Base-by-base conservation (phyloP, 2,888 invertebrate genomes). In the Ypsolopha scabrella region DNA sequence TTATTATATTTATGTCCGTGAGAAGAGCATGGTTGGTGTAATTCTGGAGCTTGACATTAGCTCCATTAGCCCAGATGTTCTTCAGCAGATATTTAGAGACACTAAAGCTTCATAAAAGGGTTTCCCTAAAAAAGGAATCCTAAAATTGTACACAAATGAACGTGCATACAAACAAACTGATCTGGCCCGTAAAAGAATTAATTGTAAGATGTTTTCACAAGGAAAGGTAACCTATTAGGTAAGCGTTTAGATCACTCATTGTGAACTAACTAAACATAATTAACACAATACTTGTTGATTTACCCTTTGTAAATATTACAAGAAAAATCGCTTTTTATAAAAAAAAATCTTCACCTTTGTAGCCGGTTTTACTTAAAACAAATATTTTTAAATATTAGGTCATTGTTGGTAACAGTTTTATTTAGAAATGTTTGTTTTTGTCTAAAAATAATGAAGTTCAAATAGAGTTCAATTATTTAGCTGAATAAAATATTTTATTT, bases 171-270 rank as follows among this genome's bases (percentile, higher is more conserved):
- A 24, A 24, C 24, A 24, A 24, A 24, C 4, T 3, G 24, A 24
- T 24, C 24, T 24, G 24, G 2, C 24, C 24, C 24, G 24, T 4
- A 24, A 24, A 24, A 24, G 24, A 24, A 24, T 24, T 43, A 24
- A 35, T 51, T 43, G 38, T 38, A 38, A 47, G 10, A 11, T 34
- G 50, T 52, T 53, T 55, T 50, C 34, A 39, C 43, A 11, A 47
- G 34, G 37, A 45, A 51, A 55, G 53, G 24, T 24, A 57, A 56
- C 57, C 54, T 54, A 60, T 77, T 75, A 77, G 64, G 63, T 77
- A 78, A 80, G 63, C 63, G 62, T 55, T 74, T 70, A 55, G 65
- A 70, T 77, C 77, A 77, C 60, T 69, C 55, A 72, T 76, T 76
- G 74, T 75, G 63, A 66, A 55, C 55, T 56, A 60, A 59, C 57